These are phyloP conservation scores for Tipula unca DNA, from an alignment of 2,888 invertebrate species.

Conservation along the genomic window DNA sequence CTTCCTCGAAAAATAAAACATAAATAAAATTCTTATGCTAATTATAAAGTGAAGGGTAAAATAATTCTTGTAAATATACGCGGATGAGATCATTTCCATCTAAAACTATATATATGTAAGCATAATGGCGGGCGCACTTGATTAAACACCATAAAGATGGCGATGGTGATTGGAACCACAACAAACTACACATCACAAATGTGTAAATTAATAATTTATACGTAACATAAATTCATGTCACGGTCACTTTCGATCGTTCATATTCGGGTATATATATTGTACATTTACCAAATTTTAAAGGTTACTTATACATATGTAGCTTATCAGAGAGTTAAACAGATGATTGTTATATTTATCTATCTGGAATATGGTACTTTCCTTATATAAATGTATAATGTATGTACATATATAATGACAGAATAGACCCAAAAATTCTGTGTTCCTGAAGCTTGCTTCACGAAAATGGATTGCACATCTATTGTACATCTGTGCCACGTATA, in stretches of 20 bases:
- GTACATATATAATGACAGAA: no score
- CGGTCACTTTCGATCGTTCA: not conserved
- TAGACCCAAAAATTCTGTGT: no score
- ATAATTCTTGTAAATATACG: not conserved
- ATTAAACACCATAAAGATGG: not conserved
- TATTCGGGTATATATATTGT: not conserved
- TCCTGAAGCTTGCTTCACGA: no score
- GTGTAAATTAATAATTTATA: not conserved
- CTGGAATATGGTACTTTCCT: no score
- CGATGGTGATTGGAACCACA: not conserved
- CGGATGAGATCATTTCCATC: not conserved
- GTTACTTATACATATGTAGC: no score
- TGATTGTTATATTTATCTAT: not conserved
- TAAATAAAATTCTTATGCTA: not conserved
- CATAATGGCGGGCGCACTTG: not conserved
- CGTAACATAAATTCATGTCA: not conserved
- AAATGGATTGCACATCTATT: no score
- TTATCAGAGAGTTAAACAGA: not conserved
- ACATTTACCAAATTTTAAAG: not conserved
- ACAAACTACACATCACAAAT: not conserved
- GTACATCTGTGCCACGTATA: no score
- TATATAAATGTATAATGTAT: no score
- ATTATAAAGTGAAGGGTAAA: not conserved
- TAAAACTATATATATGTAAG: not conserved
- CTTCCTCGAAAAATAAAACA: not conserved